A percentile compares a stretch with the other conserved stretches of the same genome.
Evolutionary conservation across 2,888 invertebrate genomes (phyloP).

Genomic region (Macrophya alboannulata): DNA sequence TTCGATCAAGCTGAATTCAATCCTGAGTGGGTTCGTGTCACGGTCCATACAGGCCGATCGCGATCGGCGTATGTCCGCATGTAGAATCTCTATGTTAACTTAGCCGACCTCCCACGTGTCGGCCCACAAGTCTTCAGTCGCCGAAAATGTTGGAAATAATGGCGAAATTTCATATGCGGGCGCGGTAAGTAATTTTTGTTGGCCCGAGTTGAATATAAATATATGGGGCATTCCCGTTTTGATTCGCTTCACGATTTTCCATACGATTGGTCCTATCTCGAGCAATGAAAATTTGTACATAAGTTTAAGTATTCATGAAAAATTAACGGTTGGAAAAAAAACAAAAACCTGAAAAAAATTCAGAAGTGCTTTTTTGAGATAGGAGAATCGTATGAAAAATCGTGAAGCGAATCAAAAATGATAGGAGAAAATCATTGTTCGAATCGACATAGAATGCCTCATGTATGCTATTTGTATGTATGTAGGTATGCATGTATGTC

Average conservation of each 20-base stretch:
- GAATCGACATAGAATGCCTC: too few relatives aligned
- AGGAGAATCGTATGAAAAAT: too few relatives aligned
- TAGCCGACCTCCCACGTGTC: slow-evolving; percentile 64
- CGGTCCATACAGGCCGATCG: not conserved
- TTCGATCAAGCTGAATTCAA: not conserved
- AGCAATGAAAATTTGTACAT: too few relatives aligned
- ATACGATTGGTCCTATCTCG: too few relatives aligned
- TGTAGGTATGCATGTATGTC: not conserved
- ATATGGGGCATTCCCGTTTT: not conserved
- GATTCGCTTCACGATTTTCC: too few relatives aligned
- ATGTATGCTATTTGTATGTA: too few relatives aligned
- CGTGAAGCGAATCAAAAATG: too few relatives aligned
- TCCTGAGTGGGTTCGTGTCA: not conserved
- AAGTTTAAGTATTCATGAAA: too few relatives aligned
- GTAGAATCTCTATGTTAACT: not conserved
- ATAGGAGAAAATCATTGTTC: too few relatives aligned
- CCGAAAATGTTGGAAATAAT: not conserved
- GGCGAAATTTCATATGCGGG: not conserved
- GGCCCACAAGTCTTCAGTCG: slow-evolving; percentile 59
- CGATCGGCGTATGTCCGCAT: not conserved
- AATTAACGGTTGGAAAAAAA: too few relatives aligned
- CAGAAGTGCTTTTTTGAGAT: too few relatives aligned
- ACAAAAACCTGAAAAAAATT: too few relatives aligned
- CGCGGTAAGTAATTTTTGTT: not conserved
- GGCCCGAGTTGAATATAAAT: not conserved